Percentiles rank a stretch among this genome's conserved stretches.
These are phyloP conservation scores for Atethmia centrago DNA, from an alignment of 2,888 invertebrate genomes.

Conservation along the genomic window DNA sequence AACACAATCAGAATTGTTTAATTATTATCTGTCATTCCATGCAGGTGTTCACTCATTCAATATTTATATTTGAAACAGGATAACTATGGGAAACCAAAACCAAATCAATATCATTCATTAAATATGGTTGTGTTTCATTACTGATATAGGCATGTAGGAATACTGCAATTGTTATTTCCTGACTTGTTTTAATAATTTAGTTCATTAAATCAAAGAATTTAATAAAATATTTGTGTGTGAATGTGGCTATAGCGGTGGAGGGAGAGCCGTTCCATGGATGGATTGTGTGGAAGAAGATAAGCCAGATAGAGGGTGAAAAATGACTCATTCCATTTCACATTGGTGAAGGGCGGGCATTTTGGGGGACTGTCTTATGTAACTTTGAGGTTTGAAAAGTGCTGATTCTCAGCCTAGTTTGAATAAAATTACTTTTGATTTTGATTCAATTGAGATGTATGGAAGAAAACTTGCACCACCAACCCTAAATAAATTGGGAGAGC, in stretches of 20 bases:
- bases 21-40: constrained; percentile 6
- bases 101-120: constrained; percentile 30
- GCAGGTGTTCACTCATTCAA: constrained; percentile 49
- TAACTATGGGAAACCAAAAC: constrained; percentile 26
- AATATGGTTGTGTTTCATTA: constrained; percentile 17
- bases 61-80: constrained; percentile 48
- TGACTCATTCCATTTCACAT: not conserved
- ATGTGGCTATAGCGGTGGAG: not conserved
- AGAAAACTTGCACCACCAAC: too few relatives aligned
- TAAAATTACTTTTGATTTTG: too few relatives aligned
- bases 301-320: not conserved
- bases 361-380: too few relatives aligned
- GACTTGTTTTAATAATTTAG: not conserved
- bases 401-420: too few relatives aligned
- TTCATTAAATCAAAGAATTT: not conserved
- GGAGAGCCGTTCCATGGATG: not conserved
- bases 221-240: not conserved
- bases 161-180: not conserved
- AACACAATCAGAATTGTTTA: not conserved
- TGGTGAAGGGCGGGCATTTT: too few relatives aligned
- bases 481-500: not conserved
- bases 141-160: not conserved
- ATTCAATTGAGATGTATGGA: not conserved
- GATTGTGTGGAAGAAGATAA: constrained; percentile 1
- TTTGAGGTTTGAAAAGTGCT: too few relatives aligned